Evolutionary conservation across 2,113 vertebrate species (phyloP), one percentile per base, ranked within the genome.

Genomic region (Rhinopomastus cyanomelas): DNA sequence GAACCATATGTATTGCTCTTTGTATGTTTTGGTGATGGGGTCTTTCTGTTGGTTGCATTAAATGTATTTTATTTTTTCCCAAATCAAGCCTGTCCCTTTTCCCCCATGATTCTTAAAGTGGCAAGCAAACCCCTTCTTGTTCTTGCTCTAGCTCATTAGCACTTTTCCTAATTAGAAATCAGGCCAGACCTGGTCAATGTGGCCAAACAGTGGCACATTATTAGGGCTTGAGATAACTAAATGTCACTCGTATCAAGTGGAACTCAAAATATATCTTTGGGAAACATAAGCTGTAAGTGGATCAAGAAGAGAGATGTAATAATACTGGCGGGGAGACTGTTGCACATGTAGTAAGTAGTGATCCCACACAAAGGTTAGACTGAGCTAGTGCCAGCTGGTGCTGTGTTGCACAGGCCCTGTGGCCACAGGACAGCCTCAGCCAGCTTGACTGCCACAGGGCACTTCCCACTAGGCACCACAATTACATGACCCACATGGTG

Each of bases 361-460:
- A 60, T 44, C 27, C 30, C 27, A 34, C 3, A 2, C 30, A 36
- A n/a, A 17, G 21, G 29, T 42, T 52, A 44, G 25, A 19, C 17
- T 26, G 23, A 72, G 39, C n/a, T 51, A 55, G 42, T 1, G 0
- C 16, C 0, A 1, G 37, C 8, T 0, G 1, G 9, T n/a, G 26
- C 23, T 30, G 20, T 18, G 23, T 34, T 10, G 19, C 39, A 34
- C 9, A 56, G 44, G 12, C 25, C 17, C 11, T 1, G 1, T 11
- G 23, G 7, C 34, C 0, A 3, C 16, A 9, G 39, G 39, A 32
- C 37, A 66, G 49, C 14, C 27, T 61, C 23, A 66, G 59, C 13
- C 30, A 51, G 20, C 57, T 51, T 1, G 2, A 17, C 2, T 10
- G 46, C 21, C 55, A 22, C 5, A 26, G 14, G 16, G 32, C 16